Base-by-base conservation (phyloP, 1,140 invertebrate genomes). In the Sinella curviseta region DNA sequence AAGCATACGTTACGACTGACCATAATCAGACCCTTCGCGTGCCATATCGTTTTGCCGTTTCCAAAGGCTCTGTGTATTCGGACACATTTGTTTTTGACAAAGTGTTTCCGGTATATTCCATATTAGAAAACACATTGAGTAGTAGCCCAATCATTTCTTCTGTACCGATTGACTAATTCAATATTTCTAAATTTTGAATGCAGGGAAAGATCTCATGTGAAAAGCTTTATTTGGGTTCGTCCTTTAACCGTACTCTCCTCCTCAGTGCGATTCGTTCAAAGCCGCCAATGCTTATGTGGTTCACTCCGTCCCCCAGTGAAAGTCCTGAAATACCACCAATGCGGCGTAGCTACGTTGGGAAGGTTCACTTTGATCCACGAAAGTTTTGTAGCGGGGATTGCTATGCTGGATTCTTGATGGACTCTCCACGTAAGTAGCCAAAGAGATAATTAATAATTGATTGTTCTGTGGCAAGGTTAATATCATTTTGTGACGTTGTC, bases 71-170 rank as follows among this genome's bases (percentile, higher is more conserved):
- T 14, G 70, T 84, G 39, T 78, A 78, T 30, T 88, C 91, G 35
- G 90, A 92, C 82, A 89, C 90, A 81, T 85, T 95, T 20, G 87
- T 91, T 65, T 94, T 95, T 86, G 90, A 92, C 78, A 91, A 94
- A 86, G 93, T 93, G 82, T 95, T 95, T 90, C 94, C 94, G 39
- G 93, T 94, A 89, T 90, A 90, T 90, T 76, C 48, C 74, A 70
- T 60, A 17, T 26, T 78, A 34, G 74, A 36, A 74, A 31, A 81
- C n/a, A 55, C 76, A 33, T 55, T 73, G 34, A n/a, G n/a, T n/a
- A n/a, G n/a, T n/a, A n/a, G n/a, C n/a, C n/a, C n/a, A n/a, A n/a
- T n/a, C n/a, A n/a, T n/a, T 31, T 20, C 20, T 28, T 17, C 57
- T 48, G 39, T 20, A 14, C 57, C 24, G 39, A 48, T 17, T 60